Evolutionary conservation across 2,113 vertebrate species (phyloP).

Genomic region (Marmota flaviventris): DNA sequence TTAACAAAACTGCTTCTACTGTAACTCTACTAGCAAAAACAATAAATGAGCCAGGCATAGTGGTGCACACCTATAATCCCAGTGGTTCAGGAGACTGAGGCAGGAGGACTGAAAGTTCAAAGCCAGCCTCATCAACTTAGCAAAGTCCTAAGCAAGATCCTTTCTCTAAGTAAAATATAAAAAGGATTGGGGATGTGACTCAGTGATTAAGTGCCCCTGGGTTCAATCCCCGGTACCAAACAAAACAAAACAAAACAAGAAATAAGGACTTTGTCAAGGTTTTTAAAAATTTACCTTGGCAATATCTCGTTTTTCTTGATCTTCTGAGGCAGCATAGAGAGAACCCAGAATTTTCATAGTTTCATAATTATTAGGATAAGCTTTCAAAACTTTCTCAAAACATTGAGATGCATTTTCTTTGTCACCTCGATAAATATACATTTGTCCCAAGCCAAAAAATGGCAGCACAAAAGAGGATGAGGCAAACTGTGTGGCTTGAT

Average conservation of each 20-base stretch:
- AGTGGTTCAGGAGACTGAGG: too few species aligned
- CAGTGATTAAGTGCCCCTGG: too few species aligned
- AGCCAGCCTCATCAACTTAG: too few species aligned
- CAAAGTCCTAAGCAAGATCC: too few species aligned
- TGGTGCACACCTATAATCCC: too few species aligned
- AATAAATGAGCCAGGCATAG: not conserved
- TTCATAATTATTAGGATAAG: slow-evolving; percentile 99
- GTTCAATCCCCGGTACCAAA: too few species aligned
- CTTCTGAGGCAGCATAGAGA: slow-evolving; percentile 97
- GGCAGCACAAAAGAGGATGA: slow-evolving; percentile 98
- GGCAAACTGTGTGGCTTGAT: slow-evolving; percentile 99
- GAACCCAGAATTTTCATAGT: slow-evolving; percentile 99
- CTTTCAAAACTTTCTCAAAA: slow-evolving; percentile 99
- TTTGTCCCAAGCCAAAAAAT: slow-evolving; percentile 98
- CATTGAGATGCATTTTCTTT: slow-evolving; percentile 99
- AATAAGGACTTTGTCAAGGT: not conserved
- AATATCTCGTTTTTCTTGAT: slow-evolving; percentile 98
- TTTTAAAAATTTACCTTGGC: slow-evolving; percentile 91
- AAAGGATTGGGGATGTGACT: too few species aligned
- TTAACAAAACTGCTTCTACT: not conserved
- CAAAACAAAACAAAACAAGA: not conserved
- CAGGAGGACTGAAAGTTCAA: too few species aligned
- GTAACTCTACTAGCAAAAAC: not conserved
- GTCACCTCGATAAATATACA: slow-evolving; percentile 99
- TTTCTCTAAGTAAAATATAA: too few species aligned